Conservation (phyloP, 2,797 vertebrate genomes). For the Spinibarbus caldwelli region DNA sequence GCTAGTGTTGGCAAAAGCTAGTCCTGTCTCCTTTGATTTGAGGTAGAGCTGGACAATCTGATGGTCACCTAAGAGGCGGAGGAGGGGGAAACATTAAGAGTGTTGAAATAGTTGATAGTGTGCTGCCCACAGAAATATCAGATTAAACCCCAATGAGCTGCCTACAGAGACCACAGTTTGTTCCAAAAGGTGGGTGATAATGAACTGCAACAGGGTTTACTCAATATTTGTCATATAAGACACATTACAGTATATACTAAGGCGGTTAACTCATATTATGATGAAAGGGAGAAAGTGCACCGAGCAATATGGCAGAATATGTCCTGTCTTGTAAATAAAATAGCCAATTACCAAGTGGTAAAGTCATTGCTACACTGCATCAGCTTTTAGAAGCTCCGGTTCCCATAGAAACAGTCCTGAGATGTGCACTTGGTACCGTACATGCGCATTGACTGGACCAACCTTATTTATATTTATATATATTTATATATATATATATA, state of each 20-base stretch:
- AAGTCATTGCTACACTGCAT: background rate
- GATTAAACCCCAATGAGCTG: background rate
- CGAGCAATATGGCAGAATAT: background rate
- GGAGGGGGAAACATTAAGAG: background rate
- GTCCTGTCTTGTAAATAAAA: background rate
- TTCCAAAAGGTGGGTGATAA: background rate
- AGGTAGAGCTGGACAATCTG: constrained; percentile 97
- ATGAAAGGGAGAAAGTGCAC: background rate
- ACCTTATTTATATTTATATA: background rate
- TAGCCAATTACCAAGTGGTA: background rate
- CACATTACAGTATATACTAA: background rate
- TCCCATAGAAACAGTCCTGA: constrained; percentile 22
- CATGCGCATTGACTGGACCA: background rate
- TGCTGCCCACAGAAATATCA: background rate
- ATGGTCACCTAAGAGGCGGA: constrained; percentile 85
- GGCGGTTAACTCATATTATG: background rate
- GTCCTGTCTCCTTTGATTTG: constrained; percentile 96
- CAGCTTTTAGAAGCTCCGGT: background rate
- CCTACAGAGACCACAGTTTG: background rate
- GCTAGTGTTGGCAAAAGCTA: constrained; percentile 96
- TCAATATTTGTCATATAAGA: too few species aligned
- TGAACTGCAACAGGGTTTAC: background rate
- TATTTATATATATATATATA: too few species aligned
- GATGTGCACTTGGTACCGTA: background rate
- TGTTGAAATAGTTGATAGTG: background rate